Base-by-base conservation (phyloP, 2,888 invertebrate genomes). In the Chrysina gloriosa region DNA sequence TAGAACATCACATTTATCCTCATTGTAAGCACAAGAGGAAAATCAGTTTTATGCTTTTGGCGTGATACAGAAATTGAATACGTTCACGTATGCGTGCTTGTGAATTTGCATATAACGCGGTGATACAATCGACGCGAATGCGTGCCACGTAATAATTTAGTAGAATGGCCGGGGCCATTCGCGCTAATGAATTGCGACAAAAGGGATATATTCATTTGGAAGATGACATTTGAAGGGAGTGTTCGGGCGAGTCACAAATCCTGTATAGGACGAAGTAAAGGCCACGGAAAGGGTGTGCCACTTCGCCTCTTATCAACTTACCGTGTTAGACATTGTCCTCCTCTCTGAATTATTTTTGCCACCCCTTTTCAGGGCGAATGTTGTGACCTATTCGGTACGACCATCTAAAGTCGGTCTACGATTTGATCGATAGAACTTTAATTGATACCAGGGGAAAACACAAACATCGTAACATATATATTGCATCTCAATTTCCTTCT, bases 141-240 rank as follows among this genome's bases (percentile, higher is more conserved):
- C 36, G 39, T 39, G 27, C 6, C 1, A 14, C 11, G 29, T 50
- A 50, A 36, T 16, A 54, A 58, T 58, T 25, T 39, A 58, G 21
- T n/a, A 58, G 42, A 58, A 58, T 58, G 23, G 58, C 5, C 58
- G 34, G 14, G n/a, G 19, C 58, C 39, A 58, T 58, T 58, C 58
- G 2, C 56, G 39, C 9, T 64, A 50, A 39, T 48, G 56, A 65
- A 66, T 47, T 58, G 66, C 31, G 63, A 67, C 52, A 54, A 67
- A 50, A 9, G 52, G 63, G 63, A 42, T 63, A 29, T 52, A 42
- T 67, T 63, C 67, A 67, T 67, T 63, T 63, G 27, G 47, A 67
- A 58, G 65, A 68, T 68, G 68, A 68, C 68, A 68, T 68, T 67
- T 68, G 25, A 21, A 50, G 61, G 68, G 68, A 47, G 68, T 65